These are phyloP conservation scores for Aphis gossypii DNA, from an alignment of 1,140 invertebrate species.

Conservation along the genomic window DNA sequence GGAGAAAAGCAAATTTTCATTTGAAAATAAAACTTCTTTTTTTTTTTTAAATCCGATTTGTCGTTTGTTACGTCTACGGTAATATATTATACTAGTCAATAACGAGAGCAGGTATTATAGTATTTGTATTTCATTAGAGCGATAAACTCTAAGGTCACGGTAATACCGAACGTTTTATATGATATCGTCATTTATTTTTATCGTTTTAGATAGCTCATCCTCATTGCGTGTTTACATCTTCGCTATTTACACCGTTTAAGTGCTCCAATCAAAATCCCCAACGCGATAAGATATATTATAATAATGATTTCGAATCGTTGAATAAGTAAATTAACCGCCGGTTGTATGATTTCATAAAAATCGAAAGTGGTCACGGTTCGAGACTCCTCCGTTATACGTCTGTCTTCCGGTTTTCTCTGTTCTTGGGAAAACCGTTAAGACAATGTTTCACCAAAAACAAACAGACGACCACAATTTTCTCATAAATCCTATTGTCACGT, in stretches of 20 bases:
- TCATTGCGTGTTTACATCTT: neutral
- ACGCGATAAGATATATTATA: neutral
- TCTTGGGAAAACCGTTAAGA: conserved; percentile 35
- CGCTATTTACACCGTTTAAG: conserved; percentile 10
- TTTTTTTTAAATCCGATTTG: neutral
- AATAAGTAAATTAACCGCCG: neutral
- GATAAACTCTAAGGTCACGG: conserved; percentile 42
- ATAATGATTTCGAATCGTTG: conserved; percentile 23
- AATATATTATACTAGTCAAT: neutral
- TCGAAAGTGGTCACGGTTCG: conserved; percentile 56
- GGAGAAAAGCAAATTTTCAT: neutral
- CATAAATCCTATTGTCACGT: neutral
- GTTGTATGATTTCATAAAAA: conserved; percentile 35
- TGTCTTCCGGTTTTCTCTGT: conserved; percentile 55
- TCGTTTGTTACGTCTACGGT: neutral
- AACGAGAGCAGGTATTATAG: neutral
- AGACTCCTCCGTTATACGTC: conserved; percentile 10
- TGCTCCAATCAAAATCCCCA: neutral
- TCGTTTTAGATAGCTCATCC: neutral
- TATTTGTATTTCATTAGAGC: neutral
- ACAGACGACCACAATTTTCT: neutral
- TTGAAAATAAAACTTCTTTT: neutral
- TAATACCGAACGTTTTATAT: neutral
- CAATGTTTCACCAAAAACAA: conserved; percentile 10
- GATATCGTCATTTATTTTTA: neutral